Evolutionary conservation across 64 coral and sea anemone genomes (phyloP), one percentile per base, ranked within the genome.

Genomic region (Actinia equina): DNA sequence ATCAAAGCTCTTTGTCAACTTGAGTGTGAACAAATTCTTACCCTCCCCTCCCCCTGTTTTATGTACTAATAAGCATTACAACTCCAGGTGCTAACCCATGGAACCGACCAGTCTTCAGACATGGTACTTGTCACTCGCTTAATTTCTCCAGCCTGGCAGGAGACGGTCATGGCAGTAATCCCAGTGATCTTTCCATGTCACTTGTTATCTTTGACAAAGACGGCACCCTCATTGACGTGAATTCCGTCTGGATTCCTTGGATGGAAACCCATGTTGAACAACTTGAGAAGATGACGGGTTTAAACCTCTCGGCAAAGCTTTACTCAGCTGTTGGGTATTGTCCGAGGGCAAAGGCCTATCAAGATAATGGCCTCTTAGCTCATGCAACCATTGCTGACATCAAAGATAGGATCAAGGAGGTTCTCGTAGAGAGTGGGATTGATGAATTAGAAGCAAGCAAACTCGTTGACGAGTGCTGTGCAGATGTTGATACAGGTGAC

Each of bases 141-240:
- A 81, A 43, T 13, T 81, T 81, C 82, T 96, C 94, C 19, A 87
- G 87, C 43, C 88, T 93, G 60, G 91, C 91, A 44, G 94, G 94
- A 55, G 94, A 96, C 88, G 94, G 94, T 0, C 54, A 80, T 77
- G 83, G 88, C 57, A 80, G 84, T 20, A 25, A 69, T 18, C 76
- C 65, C 64, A 59, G 79, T 52, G 82, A 83, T 17, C 17, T 83
- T 19, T 44, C 89, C 0, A 51, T 86, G 3, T 92, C 93, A 4
- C 82, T 98, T 77, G 85, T 98, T 17, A 95, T 98, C 71, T 98
- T 98, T 30, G 96, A 98, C 82, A 98, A 98, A 65, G 96, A 98
- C 71, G 96, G 96, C 11, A 98, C 96, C 45, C 56, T 98, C 82
- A 98, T 98, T 84, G 93, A 98, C 23, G 80, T 92, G 3, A 89